These are phyloP conservation scores for Spongia lamella DNA, from an alignment of 37 sponge, comb jelly and placozoan species.

Conservation along the genomic window DNA sequence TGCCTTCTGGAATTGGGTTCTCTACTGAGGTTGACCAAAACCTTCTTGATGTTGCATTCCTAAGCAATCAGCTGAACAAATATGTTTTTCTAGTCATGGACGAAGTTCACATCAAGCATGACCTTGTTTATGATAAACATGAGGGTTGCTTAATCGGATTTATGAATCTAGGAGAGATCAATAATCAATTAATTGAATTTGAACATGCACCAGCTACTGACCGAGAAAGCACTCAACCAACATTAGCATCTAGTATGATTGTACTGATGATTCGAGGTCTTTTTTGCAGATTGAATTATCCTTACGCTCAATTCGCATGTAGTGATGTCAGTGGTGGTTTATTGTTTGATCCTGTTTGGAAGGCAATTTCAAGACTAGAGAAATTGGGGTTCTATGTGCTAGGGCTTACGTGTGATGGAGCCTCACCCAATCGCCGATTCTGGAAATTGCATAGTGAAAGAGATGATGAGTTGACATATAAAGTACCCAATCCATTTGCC, in stretches of 20 bases:
- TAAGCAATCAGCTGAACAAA: neutral
- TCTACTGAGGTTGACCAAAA: neutral
- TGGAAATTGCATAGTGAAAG: neutral
- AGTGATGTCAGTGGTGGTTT: neutral
- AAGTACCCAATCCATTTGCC: neutral
- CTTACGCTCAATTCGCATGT: constrained; percentile 14
- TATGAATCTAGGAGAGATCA: constrained; percentile 7
- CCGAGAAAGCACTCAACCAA: neutral
- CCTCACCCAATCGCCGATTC: neutral
- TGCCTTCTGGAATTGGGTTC: neutral
- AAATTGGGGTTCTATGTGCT: constrained; percentile 12
- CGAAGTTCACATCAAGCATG: constrained; percentile 16
- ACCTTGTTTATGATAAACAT: constrained; percentile 13
- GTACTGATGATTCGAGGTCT: constrained; percentile 1
- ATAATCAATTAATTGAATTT: constrained; percentile 1
- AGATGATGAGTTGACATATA: neutral
- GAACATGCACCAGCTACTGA: neutral
- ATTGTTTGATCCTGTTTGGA: neutral
- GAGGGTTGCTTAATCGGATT: neutral
- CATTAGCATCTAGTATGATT: neutral
- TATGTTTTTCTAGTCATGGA: neutral
- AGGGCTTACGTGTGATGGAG: neutral
- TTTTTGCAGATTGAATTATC: neutral
- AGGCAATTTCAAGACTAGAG: neutral
- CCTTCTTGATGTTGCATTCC: neutral